Evolutionary conservation across 2,797 vertebrate genomes (phyloP).

Genomic region (Mareca strepera): DNA sequence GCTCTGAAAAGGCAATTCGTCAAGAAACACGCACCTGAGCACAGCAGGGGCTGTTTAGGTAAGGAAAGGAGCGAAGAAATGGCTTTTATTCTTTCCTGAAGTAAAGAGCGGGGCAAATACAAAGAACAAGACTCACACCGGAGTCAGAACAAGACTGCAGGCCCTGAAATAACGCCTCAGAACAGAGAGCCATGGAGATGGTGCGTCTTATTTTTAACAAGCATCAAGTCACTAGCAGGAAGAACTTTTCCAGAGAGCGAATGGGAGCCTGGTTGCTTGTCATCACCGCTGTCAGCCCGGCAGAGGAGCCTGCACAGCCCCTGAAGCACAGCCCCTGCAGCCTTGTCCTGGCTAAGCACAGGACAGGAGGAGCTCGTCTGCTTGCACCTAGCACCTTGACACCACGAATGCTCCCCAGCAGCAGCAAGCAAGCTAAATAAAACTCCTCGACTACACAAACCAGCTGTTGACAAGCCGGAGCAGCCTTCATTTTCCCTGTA

Average conservation of each 20-base stretch:
- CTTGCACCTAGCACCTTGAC: rapidly evolving
- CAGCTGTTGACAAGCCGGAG: no score
- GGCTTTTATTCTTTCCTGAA: background rate
- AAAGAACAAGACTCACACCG: background rate
- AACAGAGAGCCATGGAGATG: background rate
- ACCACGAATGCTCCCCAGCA: background rate
- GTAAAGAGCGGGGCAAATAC: background rate
- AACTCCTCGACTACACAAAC: background rate
- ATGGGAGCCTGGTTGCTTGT: background rate
- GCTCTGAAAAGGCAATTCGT: background rate
- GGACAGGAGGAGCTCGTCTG: background rate
- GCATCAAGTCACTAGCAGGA: background rate
- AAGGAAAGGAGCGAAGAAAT: background rate
- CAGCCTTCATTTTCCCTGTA: background rate
- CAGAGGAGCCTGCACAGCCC: background rate
- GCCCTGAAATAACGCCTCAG: background rate
- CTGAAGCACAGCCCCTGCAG: background rate
- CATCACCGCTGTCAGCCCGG: background rate
- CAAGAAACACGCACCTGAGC: background rate
- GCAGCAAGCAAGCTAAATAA: background rate
- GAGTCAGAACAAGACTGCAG: background rate
- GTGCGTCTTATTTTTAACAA: background rate
- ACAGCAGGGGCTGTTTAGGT: background rate
- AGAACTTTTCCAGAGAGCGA: background rate
- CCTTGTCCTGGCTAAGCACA: background rate